These are phyloP conservation scores for Micropoecilia bifurca DNA, from an alignment of 2,797 vertebrate genomes.

Conservation along the genomic window DNA sequence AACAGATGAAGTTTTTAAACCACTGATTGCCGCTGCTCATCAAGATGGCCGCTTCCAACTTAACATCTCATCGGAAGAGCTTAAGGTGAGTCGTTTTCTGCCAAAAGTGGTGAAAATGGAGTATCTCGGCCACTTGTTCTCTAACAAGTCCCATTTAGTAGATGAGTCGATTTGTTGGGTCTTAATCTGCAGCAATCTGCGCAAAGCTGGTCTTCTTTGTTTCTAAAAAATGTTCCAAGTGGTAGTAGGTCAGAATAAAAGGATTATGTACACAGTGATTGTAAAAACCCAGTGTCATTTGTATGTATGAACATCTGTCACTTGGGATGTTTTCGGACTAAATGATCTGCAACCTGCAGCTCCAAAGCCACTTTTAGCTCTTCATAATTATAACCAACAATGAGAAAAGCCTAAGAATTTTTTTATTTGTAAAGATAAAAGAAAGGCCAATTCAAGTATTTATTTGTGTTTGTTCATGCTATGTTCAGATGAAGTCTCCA, in stretches of 20 bases:
- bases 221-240: background rate
- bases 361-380: background rate
- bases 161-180: background rate
- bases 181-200: background rate
- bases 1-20: conserved; percentile 80
- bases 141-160: background rate
- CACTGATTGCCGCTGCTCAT: conserved; percentile 81
- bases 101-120: background rate
- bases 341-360: background rate
- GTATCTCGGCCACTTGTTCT: background rate
- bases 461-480: background rate
- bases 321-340: background rate
- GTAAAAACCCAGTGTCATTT: background rate
- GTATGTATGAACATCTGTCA: background rate
- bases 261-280: background rate
- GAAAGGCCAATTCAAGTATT: background rate
- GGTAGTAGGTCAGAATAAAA: background rate
- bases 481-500: background rate
- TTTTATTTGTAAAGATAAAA: background rate
- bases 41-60: conserved; percentile 78
- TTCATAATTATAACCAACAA: background rate
- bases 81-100: conserved; percentile 72
- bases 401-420: background rate
- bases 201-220: background rate
- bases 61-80: conserved; percentile 75